phyloP scores from a whole-genome alignment of 2,113 vertebrate species.

The Brachirus orientalis region DNA sequence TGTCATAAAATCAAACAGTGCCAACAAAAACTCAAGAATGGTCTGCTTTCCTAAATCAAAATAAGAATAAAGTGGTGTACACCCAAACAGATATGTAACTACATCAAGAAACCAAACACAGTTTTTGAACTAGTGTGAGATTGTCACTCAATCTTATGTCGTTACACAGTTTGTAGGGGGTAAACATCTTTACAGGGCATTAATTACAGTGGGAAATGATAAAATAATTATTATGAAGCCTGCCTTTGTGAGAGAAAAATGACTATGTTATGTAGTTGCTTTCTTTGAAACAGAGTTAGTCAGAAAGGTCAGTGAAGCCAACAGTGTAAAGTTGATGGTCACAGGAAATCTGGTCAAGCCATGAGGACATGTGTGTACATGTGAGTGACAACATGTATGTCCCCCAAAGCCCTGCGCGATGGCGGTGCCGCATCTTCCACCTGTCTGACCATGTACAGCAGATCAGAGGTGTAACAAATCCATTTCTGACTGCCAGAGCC shows the following conservation, averaged over 20 bases:
- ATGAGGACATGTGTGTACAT: background rate
- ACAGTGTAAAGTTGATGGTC: slow-evolving; percentile 3
- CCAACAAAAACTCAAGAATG: background rate
- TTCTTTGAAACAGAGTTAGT: too few species aligned
- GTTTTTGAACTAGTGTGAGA: too few species aligned
- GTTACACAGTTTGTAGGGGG: background rate
- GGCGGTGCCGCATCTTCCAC: slow-evolving; percentile 70
- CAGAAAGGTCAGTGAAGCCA: background rate
- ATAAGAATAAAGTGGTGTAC: background rate
- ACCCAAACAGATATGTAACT: background rate
- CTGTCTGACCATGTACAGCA: slow-evolving; percentile 73
- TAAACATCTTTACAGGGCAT: slow-evolving; percentile 8
- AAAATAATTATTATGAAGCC: background rate
- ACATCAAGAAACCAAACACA: too few species aligned
- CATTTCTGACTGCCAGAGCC: slow-evolving; percentile 76
- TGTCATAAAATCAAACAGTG: slow-evolving; percentile 2
- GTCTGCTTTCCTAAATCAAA: background rate
- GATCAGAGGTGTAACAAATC: slow-evolving; percentile 83
- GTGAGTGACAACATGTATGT: slow-evolving; percentile 38
- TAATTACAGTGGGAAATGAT: background rate
- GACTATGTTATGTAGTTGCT: background rate
- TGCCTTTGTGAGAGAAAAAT: too few species aligned
- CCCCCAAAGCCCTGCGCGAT: slow-evolving; percentile 67
- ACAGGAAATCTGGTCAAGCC: background rate
- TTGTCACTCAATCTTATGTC: background rate